Percentiles rank a stretch among this genome's conserved stretches.
phyloP scores from a whole-genome alignment of 2,797 vertebrate species.

The Peromyscus nudipes region DNA sequence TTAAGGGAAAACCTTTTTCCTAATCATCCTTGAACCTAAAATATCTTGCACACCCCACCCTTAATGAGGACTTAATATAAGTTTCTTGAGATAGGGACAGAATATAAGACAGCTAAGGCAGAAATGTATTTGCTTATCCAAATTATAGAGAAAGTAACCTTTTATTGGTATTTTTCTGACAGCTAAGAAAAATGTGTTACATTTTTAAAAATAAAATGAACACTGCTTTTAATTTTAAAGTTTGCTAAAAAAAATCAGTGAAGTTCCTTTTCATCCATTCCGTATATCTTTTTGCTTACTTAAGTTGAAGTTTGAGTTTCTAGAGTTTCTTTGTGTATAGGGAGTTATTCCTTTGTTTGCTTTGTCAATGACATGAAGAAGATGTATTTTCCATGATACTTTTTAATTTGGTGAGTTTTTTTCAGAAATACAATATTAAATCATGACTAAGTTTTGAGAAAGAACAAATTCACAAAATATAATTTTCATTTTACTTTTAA shows the following conservation, averaged over 20 bases:
- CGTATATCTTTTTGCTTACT: not conserved
- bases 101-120: not conserved
- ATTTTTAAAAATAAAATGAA: constrained; percentile 38
- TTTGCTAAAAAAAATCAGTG: constrained; percentile 26
- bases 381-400: not conserved
- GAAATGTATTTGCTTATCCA: not conserved
- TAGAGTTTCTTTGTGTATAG: not conserved
- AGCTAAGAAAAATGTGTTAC: constrained; percentile 16
- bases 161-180: constrained; percentile 43
- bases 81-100: not conserved
- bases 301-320: constrained; percentile 35
- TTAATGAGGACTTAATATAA: not conserved
- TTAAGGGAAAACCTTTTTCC: not conserved
- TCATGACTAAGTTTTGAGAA: constrained; percentile 38
- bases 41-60: not conserved
- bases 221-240: constrained; percentile 49
- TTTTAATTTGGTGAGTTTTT: constrained; percentile 21
- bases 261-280: not conserved
- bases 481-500: constrained; percentile 38
- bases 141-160: constrained; percentile 25
- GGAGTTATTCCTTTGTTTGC: not conserved
- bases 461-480: not conserved
- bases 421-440: not conserved
- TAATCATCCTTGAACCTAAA: not conserved
- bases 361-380: not conserved